Percentiles rank a stretch among this genome's conserved stretches.
phyloP scores from a whole-genome alignment of 2,888 invertebrate species.

The Congeria kusceri region DNA sequence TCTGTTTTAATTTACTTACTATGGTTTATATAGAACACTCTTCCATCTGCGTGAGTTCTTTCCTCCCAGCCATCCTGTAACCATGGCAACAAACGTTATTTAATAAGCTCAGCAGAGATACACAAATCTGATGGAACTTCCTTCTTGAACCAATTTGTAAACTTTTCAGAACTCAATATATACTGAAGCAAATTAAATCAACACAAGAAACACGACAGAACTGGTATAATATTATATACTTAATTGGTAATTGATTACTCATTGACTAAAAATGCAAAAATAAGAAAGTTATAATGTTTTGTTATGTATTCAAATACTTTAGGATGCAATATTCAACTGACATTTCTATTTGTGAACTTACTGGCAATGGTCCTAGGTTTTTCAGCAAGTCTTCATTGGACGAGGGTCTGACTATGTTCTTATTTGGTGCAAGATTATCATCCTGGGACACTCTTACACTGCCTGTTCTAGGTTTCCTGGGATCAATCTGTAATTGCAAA shows the following conservation, averaged over 20 bases:
- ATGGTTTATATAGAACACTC: slow-evolving; percentile 99
- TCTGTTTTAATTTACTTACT: slow-evolving; percentile 88
- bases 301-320: too few relatives aligned
- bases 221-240: too few relatives aligned
- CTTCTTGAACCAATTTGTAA: too few relatives aligned
- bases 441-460: slow-evolving; percentile 61
- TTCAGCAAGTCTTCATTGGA: slow-evolving; percentile 82
- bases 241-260: too few relatives aligned
- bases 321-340: too few relatives aligned
- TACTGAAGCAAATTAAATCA: too few relatives aligned
- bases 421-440: slow-evolving; percentile 61
- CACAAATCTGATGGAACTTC: too few relatives aligned
- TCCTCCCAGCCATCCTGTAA: slow-evolving; percentile 97
- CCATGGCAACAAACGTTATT: background rate
- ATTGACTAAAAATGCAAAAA: too few relatives aligned
- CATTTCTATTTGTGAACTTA: slow-evolving; percentile 71
- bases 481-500: slow-evolving; percentile 78
- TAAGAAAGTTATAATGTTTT: too few relatives aligned
- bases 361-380: slow-evolving; percentile 94
- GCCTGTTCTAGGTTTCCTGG: slow-evolving; percentile 72
- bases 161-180: too few relatives aligned
- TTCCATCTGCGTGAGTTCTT: slow-evolving; percentile 96
- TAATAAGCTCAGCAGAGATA: too few relatives aligned
- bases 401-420: slow-evolving; percentile 77
- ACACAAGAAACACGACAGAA: too few relatives aligned